Percentiles rank a stretch among this genome's conserved stretches.
Conservation (phyloP, 2,797 vertebrate species). For the Microctenopoma lineatum region DNA sequence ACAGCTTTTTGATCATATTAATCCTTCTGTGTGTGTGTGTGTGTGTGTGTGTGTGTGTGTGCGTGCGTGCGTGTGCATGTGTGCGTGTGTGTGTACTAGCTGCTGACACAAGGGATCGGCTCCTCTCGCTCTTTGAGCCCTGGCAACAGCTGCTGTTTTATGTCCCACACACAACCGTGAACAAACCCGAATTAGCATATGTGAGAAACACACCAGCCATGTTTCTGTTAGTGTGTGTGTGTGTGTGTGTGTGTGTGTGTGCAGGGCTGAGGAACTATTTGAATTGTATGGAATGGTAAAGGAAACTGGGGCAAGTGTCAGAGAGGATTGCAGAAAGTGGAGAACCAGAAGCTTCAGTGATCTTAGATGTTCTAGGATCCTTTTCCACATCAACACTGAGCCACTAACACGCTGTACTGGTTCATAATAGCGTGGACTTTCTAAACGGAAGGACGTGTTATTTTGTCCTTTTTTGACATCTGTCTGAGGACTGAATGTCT, state of each 20-base stretch:
- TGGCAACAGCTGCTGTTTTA: constrained; percentile 79
- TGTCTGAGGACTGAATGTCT: too few relatives aligned
- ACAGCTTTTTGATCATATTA: constrained; percentile 51
- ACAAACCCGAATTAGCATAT: constrained; percentile 75
- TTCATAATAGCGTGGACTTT: background rate
- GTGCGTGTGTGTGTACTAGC: background rate
- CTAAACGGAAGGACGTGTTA: too few relatives aligned
- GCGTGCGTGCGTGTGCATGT: background rate
- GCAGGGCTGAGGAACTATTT: constrained; percentile 33
- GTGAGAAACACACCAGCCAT: constrained; percentile 37
- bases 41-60: background rate
- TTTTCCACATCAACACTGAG: constrained; percentile 1
- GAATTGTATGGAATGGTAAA: constrained; percentile 54
- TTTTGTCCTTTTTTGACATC: too few relatives aligned
- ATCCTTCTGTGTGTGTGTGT: constrained; percentile 20
- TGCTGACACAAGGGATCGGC: constrained; percentile 58
- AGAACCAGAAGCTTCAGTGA: constrained; percentile 40
- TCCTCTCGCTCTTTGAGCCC: constrained; percentile 56
- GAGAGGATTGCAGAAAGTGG: constrained; percentile 39
- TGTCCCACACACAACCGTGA: constrained; percentile 61
- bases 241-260: constrained; percentile 23
- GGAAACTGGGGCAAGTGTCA: constrained; percentile 45
- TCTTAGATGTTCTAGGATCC: constrained; percentile 14
- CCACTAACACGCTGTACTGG: background rate
- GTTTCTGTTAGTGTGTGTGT: constrained; percentile 11